A percentile compares a stretch with the other conserved stretches of the same genome.
These are phyloP conservation scores for Pollimyrus isidori DNA, from an alignment of 2,113 vertebrate genomes.

Conservation along the genomic window DNA sequence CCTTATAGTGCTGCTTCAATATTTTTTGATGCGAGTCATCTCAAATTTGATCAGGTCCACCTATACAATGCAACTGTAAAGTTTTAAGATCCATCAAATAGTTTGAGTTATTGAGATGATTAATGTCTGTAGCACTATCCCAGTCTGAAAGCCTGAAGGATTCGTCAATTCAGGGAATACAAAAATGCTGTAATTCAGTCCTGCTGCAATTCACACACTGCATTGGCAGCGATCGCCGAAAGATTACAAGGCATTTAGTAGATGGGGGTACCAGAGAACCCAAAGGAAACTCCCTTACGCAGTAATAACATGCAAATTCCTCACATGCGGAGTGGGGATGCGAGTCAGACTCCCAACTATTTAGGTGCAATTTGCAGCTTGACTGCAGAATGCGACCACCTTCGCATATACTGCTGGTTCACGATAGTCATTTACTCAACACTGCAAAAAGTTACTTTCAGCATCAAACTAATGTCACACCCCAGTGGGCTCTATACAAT, in stretches of 20 bases:
- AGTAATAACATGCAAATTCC: not conserved
- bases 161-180: not conserved
- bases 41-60: not conserved
- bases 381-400: not conserved
- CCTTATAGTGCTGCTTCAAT: not conserved
- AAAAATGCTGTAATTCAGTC: not conserved
- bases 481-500: not conserved
- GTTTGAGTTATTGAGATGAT: not conserved
- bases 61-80: not conserved
- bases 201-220: not conserved
- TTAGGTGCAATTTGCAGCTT: not conserved
- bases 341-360: not conserved
- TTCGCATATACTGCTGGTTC: not conserved
- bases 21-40: not conserved
- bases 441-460: not conserved
- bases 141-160: not conserved
- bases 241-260: not conserved
- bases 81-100: not conserved
- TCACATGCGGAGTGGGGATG: not conserved
- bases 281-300: not conserved
- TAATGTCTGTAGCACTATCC: not conserved
- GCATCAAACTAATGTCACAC: not conserved
- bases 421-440: not conserved
- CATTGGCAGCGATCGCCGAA: not conserved
- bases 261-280: not conserved